Evolutionary conservation across 53 echinoderm and acorn worm genomes (phyloP), one percentile per base, ranked within the genome.

Genomic region (Patiria pectinifera): DNA sequence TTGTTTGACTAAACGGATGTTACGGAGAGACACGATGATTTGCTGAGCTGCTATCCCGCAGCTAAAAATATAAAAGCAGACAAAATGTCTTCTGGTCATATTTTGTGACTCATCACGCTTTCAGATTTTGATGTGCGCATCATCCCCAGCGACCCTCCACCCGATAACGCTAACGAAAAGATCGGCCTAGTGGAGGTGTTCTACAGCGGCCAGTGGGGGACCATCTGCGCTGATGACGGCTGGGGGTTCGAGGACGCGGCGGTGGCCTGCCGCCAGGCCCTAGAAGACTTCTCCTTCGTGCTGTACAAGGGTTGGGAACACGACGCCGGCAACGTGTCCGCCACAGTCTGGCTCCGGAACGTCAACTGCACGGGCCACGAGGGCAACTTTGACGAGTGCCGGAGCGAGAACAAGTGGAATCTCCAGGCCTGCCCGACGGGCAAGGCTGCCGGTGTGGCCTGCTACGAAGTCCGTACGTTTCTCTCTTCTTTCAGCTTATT

Each of bases 121-220:
- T 24, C 47, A 79, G 80, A 79, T 79, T 79, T 45, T 45, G 80
- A 79, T 47, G 80, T 79, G 45, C 80, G 80, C 18, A 79, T 79
- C 46, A 11, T 15, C 45, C 45, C 47, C 10, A 16, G 45, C 46
- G 80, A 47, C 47, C 45, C 26, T 76, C 45, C 45, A 45, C 80
- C 80, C 45, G 15, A 47, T 11, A 74, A 74, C 74, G 6, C 45
- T 45, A 45, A 46, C 14, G 5, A 66, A 6, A 66, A 18, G 66
- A 15, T 4, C 4, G 80, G 80, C 13, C 16, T 46, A 4, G 80
- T 79, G 45, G 80, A 79, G 46, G 80, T 79, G 45, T 79, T 46
- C 80, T 79, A 79, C 80, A 18, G 24, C 45, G 48, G 80, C 2
- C 8, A 79, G 48, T 79, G 80, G 80, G 80, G 80, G 44, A 12